Evolutionary conservation across 2,113 vertebrate genomes (phyloP).

Genomic region (Engraulis encrasicolus): DNA sequence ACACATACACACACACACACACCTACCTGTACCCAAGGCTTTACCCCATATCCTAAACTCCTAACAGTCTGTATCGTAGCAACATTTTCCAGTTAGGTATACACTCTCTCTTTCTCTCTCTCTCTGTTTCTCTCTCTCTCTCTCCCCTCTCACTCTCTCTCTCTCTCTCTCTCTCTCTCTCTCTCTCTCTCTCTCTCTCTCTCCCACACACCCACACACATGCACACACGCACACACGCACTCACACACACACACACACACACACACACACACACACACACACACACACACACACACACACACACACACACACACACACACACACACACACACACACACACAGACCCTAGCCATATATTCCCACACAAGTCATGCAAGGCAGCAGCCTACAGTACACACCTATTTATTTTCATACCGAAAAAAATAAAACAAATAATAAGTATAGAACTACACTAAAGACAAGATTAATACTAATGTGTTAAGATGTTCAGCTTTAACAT

Average conservation of each 20-base stretch:
- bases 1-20: not conserved
- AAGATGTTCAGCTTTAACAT: conserved; percentile 68
- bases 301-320: not conserved
- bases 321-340: not conserved
- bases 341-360: conserved; percentile 35
- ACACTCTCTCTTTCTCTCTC: too few relatives aligned
- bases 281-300: not conserved
- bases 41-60: too few relatives aligned
- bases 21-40: too few relatives aligned
- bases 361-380: conserved; percentile 37
- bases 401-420: conserved; percentile 67
- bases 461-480: conserved; percentile 49
- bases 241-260: not conserved
- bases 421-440: not conserved
- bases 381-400: conserved; percentile 48
- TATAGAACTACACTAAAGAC: not conserved
- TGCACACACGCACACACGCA: not conserved
- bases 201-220: not conserved
- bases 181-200: too few relatives aligned
- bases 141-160: too few relatives aligned
- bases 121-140: too few relatives aligned
- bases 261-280: not conserved
- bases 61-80: too few relatives aligned
- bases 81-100: too few relatives aligned
- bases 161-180: too few relatives aligned